Conservation (phyloP, 2,888 invertebrate species). For the Stramonita haemastoma region DNA sequence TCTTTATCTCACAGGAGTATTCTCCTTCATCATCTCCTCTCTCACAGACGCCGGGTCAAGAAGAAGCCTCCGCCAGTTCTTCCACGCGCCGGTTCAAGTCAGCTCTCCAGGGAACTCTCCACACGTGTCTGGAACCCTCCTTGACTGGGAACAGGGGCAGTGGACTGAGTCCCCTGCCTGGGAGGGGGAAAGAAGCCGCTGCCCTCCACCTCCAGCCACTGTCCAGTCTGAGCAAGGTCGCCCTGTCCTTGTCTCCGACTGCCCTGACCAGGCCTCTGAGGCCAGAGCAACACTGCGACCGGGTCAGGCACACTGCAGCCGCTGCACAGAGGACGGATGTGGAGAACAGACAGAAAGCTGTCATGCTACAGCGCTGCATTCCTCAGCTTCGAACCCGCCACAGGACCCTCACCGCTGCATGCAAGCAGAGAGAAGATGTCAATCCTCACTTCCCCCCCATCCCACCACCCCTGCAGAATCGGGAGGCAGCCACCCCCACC, state of each 20-base stretch:
- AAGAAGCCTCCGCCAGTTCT: background rate
- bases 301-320: too few relatives aligned
- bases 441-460: background rate
- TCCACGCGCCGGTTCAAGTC: background rate
- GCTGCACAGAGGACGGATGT: too few relatives aligned
- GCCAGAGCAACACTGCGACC: too few relatives aligned
- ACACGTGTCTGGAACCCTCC: too few relatives aligned
- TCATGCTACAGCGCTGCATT: too few relatives aligned
- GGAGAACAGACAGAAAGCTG: too few relatives aligned
- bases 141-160: too few relatives aligned
- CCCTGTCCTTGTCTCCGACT: background rate
- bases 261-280: too few relatives aligned
- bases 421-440: background rate
- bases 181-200: background rate
- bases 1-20: too few relatives aligned
- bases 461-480: background rate
- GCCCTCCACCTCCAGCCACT: background rate
- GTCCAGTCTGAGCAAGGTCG: background rate
- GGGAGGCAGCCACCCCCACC: background rate
- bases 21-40: background rate
- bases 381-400: background rate
- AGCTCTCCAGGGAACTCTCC: background rate
- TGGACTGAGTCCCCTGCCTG: background rate
- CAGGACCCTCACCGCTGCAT: background rate
- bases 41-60: background rate